Percentiles rank a stretch among this genome's conserved stretches.
phyloP scores from a whole-genome alignment of 2,113 vertebrate genomes.

The Atrichornis clamosus region DNA sequence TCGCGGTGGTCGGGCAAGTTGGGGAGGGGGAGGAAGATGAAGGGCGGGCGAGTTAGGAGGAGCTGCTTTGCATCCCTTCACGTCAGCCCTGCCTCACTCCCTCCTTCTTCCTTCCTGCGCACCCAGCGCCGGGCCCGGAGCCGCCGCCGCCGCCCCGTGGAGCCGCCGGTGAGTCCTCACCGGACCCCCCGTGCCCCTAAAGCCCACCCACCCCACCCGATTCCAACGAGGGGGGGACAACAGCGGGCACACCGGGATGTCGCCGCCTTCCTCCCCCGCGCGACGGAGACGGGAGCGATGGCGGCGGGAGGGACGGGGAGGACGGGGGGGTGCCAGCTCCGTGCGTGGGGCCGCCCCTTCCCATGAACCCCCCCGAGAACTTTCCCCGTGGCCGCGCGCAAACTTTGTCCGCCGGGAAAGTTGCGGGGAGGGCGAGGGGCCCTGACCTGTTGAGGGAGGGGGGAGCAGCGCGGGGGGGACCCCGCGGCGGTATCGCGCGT shows the following conservation, averaged over 20 bases:
- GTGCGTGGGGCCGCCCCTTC: background rate
- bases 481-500: no score
- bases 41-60: constrained; percentile 75
- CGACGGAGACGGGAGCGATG: background rate
- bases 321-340: background rate
- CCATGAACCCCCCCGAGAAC: background rate
- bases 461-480: background rate
- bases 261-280: background rate
- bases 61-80: constrained; percentile 80
- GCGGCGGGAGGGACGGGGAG: background rate
- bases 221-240: background rate
- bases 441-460: background rate
- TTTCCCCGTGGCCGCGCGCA: background rate
- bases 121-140: constrained; percentile 35
- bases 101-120: constrained; percentile 74
- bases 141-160: constrained; percentile 3
- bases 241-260: background rate
- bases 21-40: constrained; percentile 69
- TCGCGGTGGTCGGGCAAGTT: constrained; percentile 62
- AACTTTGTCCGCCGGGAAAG: background rate
- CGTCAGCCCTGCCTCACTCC: constrained; percentile 81
- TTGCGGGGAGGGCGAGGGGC: background rate
- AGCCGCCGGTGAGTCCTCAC: constrained; percentile 54
- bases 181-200: background rate
- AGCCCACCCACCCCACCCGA: background rate